Conservation (phyloP, 2,113 vertebrate species). For the Enhydra lutris region DNA sequence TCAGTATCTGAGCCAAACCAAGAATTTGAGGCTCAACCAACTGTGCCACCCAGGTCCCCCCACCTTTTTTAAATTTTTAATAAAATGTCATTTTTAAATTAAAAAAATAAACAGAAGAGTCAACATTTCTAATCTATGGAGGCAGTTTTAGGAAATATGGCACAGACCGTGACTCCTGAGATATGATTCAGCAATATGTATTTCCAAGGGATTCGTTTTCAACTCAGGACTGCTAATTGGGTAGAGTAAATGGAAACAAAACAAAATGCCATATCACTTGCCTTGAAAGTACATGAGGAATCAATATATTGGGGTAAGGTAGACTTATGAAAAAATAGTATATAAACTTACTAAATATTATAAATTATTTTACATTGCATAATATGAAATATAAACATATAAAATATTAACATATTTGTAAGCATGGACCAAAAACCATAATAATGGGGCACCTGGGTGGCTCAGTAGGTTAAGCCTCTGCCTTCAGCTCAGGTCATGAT, state of each 20-base stretch:
- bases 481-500: too few species aligned
- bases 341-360: neutral
- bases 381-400: neutral
- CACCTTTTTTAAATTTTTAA: neutral
- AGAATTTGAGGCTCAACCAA: neutral
- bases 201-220: conserved; percentile 62
- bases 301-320: neutral
- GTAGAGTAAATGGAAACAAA: conserved; percentile 61
- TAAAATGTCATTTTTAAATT: conserved; percentile 74
- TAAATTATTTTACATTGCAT: neutral
- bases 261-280: neutral
- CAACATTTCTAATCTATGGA: conserved; percentile 57
- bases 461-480: too few species aligned
- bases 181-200: conserved; percentile 23
- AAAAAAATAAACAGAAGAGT: conserved; percentile 42
- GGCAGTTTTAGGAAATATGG: conserved; percentile 66
- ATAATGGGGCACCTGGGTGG: neutral
- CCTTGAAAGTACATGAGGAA: conserved; percentile 19
- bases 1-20: neutral
- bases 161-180: conserved; percentile 61
- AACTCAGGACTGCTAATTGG: conserved; percentile 51
- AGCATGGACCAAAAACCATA: neutral
- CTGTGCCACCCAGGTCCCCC: neutral
- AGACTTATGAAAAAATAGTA: neutral
- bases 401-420: neutral